A percentile compares a stretch with the other conserved stretches of the same genome.
These are phyloP conservation scores for Zosterops hypoxanthus DNA, from an alignment of 2,113 vertebrate species.

Conservation along the genomic window DNA sequence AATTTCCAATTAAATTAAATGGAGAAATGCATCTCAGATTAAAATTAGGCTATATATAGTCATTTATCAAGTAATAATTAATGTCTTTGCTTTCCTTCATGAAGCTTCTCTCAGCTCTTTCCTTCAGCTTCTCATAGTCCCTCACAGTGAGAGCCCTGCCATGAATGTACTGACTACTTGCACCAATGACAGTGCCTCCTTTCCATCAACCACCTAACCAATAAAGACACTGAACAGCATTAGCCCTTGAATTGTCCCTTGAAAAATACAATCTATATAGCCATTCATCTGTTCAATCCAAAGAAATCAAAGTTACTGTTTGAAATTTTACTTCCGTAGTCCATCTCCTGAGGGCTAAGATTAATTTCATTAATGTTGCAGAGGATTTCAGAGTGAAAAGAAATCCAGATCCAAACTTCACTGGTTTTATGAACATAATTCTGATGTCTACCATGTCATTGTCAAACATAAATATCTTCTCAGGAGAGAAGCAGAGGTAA, in stretches of 20 bases:
- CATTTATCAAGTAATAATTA: not conserved
- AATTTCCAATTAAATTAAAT: not conserved
- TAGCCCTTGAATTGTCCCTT: not conserved
- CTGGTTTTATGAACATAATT: not conserved
- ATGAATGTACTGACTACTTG: not conserved
- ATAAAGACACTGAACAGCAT: not conserved
- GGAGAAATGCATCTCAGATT: not conserved
- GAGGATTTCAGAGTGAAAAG: not conserved
- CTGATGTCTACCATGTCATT: not conserved
- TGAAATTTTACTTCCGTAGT: not conserved
- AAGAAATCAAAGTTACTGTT: not conserved
- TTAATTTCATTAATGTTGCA: not conserved
- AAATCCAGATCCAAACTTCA: not conserved
- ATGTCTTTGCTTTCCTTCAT: not conserved
- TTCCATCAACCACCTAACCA: accelerated
- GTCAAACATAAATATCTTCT: not conserved
- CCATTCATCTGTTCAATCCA: not conserved
- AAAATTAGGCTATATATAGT: not conserved
- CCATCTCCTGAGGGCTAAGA: not conserved
- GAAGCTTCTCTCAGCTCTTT: not conserved
- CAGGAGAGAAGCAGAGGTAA: not conserved
- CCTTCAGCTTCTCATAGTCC: not conserved
- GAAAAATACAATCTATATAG: not conserved
- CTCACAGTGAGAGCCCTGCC: not conserved
- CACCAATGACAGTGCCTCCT: not conserved